These are phyloP conservation scores for Moxostoma hubbsi DNA, from an alignment of 2,797 vertebrate genomes.

Conservation along the genomic window DNA sequence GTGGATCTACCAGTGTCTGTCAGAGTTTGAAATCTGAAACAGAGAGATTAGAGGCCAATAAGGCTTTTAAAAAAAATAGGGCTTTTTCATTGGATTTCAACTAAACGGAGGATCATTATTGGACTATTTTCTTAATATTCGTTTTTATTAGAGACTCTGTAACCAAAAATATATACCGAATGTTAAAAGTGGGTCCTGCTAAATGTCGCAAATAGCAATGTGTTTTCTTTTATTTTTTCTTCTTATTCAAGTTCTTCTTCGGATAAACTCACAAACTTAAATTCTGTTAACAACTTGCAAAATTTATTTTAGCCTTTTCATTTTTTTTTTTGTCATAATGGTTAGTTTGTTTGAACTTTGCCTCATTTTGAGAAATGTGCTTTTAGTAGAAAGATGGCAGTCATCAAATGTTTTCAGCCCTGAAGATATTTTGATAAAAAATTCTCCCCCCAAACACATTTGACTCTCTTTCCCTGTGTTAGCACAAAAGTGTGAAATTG, in stretches of 20 bases:
- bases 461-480: constrained; percentile 2
- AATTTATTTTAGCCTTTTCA: neutral
- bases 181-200: constrained; percentile 14
- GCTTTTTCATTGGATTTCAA: constrained; percentile 46
- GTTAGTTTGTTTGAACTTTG: constrained; percentile 45
- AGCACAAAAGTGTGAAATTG: neutral
- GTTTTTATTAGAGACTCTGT: constrained; percentile 52
- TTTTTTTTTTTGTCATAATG: constrained; percentile 1
- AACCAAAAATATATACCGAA: constrained; percentile 45
- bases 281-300: constrained; percentile 26
- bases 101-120: constrained; percentile 28
- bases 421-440: constrained; percentile 1
- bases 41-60: constrained; percentile 50
- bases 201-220: constrained; percentile 8
- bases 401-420: neutral
- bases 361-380: constrained; percentile 28
- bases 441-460: constrained; percentile 49
- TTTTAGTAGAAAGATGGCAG: neutral
- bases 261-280: neutral
- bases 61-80: constrained; percentile 34
- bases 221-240: neutral
- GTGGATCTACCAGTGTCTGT: constrained; percentile 36
- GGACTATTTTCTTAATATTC: constrained; percentile 38
- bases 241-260: constrained; percentile 14
- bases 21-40: constrained; percentile 60